Evolutionary conservation across 2,113 vertebrate species (phyloP).

Genomic region (Chinchilla lanigera): DNA sequence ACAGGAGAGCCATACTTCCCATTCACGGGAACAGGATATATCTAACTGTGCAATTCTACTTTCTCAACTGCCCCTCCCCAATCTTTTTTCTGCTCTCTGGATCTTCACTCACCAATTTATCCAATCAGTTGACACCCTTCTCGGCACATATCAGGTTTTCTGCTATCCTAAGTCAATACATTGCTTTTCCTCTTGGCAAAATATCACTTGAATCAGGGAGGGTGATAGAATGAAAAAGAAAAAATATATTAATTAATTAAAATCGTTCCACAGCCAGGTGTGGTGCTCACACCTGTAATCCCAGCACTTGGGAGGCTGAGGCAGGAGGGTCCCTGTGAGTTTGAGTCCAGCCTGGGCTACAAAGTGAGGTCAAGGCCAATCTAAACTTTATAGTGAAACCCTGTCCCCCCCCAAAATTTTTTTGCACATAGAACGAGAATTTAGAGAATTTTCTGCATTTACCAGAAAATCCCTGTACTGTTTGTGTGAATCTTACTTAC

Average conservation of each 20-base stretch:
- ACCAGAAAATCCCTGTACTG: neutral
- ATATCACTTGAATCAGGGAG: neutral
- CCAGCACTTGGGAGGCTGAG: too few relatives aligned
- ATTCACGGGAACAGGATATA: neutral
- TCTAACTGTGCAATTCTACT: neutral
- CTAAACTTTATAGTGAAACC: too few relatives aligned
- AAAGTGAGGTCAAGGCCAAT: too few relatives aligned
- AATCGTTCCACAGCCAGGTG: too few relatives aligned
- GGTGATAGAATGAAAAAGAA: neutral
- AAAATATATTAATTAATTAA: neutral
- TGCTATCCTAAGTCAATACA: neutral
- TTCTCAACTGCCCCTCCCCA: neutral
- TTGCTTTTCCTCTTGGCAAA: conserved; percentile 14
- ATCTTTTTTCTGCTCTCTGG: neutral
- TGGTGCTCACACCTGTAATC: too few relatives aligned
- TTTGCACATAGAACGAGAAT: neutral
- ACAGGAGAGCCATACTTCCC: neutral
- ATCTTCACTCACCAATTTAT: neutral
- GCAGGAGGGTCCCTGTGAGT: too few relatives aligned
- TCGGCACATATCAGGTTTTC: neutral
- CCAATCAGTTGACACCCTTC: neutral
- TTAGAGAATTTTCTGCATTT: neutral
- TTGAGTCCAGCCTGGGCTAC: too few relatives aligned
- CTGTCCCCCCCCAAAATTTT: too few relatives aligned
- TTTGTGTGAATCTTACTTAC: neutral